Conservation (phyloP, 2,113 vertebrate species). For the Potamarius usumacintae region DNA sequence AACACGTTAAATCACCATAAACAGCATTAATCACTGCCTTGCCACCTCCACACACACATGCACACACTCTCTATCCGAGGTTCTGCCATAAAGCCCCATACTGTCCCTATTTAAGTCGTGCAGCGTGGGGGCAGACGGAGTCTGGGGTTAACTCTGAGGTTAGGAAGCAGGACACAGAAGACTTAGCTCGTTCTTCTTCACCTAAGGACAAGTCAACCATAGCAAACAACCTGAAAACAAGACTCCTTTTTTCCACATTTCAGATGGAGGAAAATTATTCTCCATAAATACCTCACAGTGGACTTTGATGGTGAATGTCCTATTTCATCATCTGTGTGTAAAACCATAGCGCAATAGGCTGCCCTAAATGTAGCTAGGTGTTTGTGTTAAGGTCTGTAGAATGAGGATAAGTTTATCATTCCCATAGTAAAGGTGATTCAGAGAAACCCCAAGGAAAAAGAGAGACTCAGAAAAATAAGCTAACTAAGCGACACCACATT, state of each 20-base stretch:
- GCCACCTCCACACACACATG: background rate
- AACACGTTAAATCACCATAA: slow-evolving; percentile 25
- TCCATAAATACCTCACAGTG: slow-evolving; percentile 49
- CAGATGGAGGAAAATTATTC: slow-evolving; percentile 51
- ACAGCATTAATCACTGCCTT: slow-evolving; percentile 28
- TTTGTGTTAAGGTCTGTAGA: slow-evolving; percentile 50
- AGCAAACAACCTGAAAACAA: slow-evolving; percentile 53
- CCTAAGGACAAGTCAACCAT: slow-evolving; percentile 47
- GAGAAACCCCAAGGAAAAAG: slow-evolving; percentile 38
- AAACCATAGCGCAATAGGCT: slow-evolving; percentile 47
- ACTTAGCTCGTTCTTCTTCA: slow-evolving; percentile 51
- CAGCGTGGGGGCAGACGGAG: slow-evolving; percentile 14
- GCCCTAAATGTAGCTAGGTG: slow-evolving; percentile 48
- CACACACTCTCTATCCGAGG: background rate
- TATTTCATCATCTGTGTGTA: slow-evolving; percentile 52
- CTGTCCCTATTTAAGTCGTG: slow-evolving; percentile 31
- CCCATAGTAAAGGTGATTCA: slow-evolving; percentile 49
- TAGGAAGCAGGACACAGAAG: slow-evolving; percentile 39
- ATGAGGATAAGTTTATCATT: slow-evolving; percentile 50
- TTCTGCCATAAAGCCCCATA: slow-evolving; percentile 35
- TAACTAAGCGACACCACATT: slow-evolving; percentile 43
- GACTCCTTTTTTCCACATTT: slow-evolving; percentile 46
- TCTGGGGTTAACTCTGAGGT: slow-evolving; percentile 43
- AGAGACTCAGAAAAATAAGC: slow-evolving; percentile 53
- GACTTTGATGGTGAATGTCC: slow-evolving; percentile 55